Evolutionary conservation across 2,888 invertebrate genomes (phyloP), one percentile per base, ranked within the genome.

Genomic region (Hesperia comma): DNA sequence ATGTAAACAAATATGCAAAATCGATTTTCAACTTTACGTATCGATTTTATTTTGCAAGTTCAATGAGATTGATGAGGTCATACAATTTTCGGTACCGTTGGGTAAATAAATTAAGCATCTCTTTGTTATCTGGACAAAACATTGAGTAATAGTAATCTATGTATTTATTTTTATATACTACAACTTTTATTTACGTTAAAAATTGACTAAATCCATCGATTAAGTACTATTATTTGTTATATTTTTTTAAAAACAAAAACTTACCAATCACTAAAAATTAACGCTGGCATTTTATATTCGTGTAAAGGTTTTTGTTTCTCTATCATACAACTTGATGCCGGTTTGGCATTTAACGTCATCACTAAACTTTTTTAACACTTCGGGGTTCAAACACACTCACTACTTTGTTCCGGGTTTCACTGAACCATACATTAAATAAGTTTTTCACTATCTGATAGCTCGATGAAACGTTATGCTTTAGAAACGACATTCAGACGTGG

Each of bases 191-290:
- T n/a, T n/a, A n/a, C n/a, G n/a, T n/a, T n/a, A n/a, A n/a, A n/a
- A n/a, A n/a, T n/a, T n/a, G n/a, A n/a, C n/a, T n/a, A n/a, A n/a
- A n/a, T n/a, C n/a, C n/a, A n/a, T n/a, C n/a, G n/a, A n/a, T n/a
- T n/a, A 33, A 33, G 4, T 33, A 33, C 10, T 37, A 37, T 10
- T 37, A 37, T 12, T 10, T 12, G 33, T 37, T 12, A 37, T 37
- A 12, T 37, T 10, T 2, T 2, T 1, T 37, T 12, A 10, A 37
- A 37, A 37, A 8, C 7, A 15, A 12, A 46, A 71, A 94, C 94
- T 94, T 84, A 95, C 94, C 94, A 93, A 92, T 94, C 94, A 87
- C 93, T 93, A 87, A 93, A 94, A 88, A 94, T 90, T 93, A 94
- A 93, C 83, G 94, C 94, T 75, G 94, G 94, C 94, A 94, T 94